Conservation (phyloP, 2,113 vertebrate species). For the Plecotus auritus region DNA sequence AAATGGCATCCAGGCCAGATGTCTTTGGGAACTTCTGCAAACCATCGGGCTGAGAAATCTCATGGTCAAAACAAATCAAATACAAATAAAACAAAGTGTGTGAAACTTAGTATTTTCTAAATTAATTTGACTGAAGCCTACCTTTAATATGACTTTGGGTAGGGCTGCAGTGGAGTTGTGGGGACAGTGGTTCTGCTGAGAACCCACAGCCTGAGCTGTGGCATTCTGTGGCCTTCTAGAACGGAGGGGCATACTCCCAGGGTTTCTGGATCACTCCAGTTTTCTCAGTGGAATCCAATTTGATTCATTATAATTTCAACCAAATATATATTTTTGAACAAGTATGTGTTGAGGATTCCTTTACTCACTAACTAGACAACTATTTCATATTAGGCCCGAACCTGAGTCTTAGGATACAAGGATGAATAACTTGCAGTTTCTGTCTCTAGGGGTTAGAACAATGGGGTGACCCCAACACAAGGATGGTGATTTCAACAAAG, state of each 20-base stretch:
- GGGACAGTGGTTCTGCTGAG: not conserved
- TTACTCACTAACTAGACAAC: not conserved
- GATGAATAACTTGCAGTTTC: not conserved
- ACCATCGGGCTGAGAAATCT: not conserved
- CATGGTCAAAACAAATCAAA: not conserved
- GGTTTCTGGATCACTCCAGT: not conserved
- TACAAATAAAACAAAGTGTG: not conserved
- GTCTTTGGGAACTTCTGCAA: not conserved
- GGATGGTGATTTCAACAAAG: not conserved
- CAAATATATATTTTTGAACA: not conserved
- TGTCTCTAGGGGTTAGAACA: not conserved
- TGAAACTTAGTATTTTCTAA: not conserved
- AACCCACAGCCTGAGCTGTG: not conserved
- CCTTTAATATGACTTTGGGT: not conserved
- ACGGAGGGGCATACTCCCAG: no score
- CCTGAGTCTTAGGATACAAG: not conserved
- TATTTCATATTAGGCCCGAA: not conserved
- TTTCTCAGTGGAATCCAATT: not conserved
- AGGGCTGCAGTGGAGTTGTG: no score
- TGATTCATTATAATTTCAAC: not conserved
- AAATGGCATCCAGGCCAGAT: not conserved
- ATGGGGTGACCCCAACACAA: rapidly evolving
- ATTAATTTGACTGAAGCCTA: not conserved
- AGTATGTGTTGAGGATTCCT: not conserved
- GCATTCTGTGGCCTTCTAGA: not conserved